Evolutionary conservation across 1,140 invertebrate species (phyloP).

Genomic region (Drosophila parvula): DNA sequence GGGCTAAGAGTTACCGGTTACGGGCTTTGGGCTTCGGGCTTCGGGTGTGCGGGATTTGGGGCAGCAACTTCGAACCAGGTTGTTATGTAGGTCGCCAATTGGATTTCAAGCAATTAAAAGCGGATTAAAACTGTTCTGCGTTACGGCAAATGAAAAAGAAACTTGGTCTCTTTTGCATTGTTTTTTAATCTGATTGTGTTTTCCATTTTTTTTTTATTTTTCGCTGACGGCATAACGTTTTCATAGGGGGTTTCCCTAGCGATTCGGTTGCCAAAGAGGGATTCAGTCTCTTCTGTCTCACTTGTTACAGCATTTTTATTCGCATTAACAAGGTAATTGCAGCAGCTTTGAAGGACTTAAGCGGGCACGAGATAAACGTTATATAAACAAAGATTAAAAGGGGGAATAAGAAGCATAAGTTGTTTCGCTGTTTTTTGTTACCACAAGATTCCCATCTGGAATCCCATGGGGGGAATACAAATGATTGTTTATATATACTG

Average conservation of each 20-base stretch:
- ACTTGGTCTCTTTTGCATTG: constrained; percentile 37
- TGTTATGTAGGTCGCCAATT: constrained; percentile 72
- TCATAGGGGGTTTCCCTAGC: constrained; percentile 4
- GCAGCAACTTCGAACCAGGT: constrained; percentile 37
- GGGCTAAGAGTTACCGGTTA: constrained; percentile 23
- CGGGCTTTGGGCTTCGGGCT: constrained; percentile 7
- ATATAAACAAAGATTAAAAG: neutral
- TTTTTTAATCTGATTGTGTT: constrained; percentile 72
- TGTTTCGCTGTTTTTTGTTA: constrained; percentile 13
- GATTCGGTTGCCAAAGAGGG: neutral
- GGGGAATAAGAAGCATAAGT: neutral
- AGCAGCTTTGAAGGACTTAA: constrained; percentile 64
- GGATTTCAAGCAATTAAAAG: constrained; percentile 79
- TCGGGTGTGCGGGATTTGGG: constrained; percentile 1
- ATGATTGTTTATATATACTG: no score
- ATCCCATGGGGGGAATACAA: no score
- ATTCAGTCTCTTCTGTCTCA: constrained; percentile 32
- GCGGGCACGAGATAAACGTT: constrained; percentile 5
- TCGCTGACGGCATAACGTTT: constrained; percentile 14
- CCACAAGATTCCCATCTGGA: no score
- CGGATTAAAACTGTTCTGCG: constrained; percentile 65
- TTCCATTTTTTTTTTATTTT: constrained; percentile 6
- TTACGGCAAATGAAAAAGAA: constrained; percentile 56
- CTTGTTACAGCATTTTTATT: constrained; percentile 69
- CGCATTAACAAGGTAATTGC: constrained; percentile 74